A percentile compares a stretch with the other conserved stretches of the same genome.
phyloP scores from a whole-genome alignment of 2,113 vertebrate species.

The Clarias macrocephalus region DNA sequence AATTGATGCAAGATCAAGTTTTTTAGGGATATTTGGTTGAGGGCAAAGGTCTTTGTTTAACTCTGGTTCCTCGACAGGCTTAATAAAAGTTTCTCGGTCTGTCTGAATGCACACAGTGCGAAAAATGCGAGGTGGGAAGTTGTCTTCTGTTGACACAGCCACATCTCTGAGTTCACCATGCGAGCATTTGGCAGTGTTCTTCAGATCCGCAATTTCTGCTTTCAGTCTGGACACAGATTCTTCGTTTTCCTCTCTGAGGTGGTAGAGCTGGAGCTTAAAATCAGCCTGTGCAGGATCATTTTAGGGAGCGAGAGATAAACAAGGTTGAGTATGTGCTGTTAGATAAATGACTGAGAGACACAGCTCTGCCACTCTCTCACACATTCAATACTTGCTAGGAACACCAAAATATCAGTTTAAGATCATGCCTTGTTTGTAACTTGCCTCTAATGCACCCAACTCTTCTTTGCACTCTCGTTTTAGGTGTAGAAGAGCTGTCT shows the following conservation, averaged over 20 bases:
- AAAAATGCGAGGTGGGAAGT: constrained; percentile 73
- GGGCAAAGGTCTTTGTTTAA: constrained; percentile 60
- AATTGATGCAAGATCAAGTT: constrained; percentile 80
- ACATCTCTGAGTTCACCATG: constrained; percentile 75
- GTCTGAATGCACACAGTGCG: constrained; percentile 88
- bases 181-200: constrained; percentile 63
- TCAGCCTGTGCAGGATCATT: constrained; percentile 73
- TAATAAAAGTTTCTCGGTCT: constrained; percentile 87
- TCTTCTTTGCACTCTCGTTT: constrained; percentile 94
- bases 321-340: background rate
- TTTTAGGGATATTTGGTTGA: constrained; percentile 78
- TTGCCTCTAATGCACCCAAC: constrained; percentile 88
- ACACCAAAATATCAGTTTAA: background rate
- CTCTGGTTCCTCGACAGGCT: constrained; percentile 72
- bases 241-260: constrained; percentile 79
- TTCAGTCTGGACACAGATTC: constrained; percentile 74
- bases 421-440: background rate
- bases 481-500: constrained; percentile 90
- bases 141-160: constrained; percentile 81
- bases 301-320: background rate
- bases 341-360: background rate
- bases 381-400: background rate
- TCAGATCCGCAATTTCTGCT: constrained; percentile 71
- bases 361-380: background rate
- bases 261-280: constrained; percentile 79